Conservation (phyloP, 2,113 vertebrate genomes). For the Amphiprion percula region DNA sequence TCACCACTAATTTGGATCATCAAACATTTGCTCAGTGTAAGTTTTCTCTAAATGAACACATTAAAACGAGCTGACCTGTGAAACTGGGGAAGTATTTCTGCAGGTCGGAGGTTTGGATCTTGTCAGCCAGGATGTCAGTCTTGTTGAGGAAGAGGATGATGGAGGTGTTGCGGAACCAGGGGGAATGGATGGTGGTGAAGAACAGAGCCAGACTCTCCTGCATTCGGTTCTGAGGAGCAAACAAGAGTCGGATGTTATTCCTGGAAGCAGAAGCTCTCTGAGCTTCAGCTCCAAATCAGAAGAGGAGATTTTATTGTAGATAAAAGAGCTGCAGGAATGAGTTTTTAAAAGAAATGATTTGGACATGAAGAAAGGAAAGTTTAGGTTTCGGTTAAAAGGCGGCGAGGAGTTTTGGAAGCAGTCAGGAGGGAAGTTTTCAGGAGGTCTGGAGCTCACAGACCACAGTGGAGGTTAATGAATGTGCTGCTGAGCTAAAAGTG, state of each 20-base stretch:
- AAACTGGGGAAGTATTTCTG: slow-evolving; percentile 88
- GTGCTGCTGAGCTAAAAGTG: slow-evolving; percentile 57
- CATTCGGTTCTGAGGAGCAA: slow-evolving; percentile 89
- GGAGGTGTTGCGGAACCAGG: slow-evolving; percentile 88
- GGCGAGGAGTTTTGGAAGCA: neutral
- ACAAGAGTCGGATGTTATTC: neutral
- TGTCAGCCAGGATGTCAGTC: slow-evolving; percentile 91
- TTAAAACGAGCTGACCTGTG: slow-evolving; percentile 76
- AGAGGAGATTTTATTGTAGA: neutral
- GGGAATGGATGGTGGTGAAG: slow-evolving; percentile 90
- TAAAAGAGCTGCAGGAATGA: neutral
- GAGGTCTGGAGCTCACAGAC: neutral
- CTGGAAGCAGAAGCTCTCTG: neutral
- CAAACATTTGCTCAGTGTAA: too few species aligned
- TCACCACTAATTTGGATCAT: too few species aligned
- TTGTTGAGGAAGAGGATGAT: slow-evolving; percentile 96
- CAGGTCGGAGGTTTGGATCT: slow-evolving; percentile 89
- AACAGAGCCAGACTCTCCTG: slow-evolving; percentile 91
- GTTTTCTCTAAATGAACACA: neutral
- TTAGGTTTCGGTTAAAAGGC: neutral
- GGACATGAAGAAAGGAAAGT: neutral
- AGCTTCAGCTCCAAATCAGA: neutral
- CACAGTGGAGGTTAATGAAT: slow-evolving; percentile 70
- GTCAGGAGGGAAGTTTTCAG: slow-evolving; percentile 11
- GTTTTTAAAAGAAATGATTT: neutral